Percentiles rank a stretch among this genome's conserved stretches.
Conservation (phyloP, 2,113 vertebrate genomes). For the Carollia perspicillata region DNA sequence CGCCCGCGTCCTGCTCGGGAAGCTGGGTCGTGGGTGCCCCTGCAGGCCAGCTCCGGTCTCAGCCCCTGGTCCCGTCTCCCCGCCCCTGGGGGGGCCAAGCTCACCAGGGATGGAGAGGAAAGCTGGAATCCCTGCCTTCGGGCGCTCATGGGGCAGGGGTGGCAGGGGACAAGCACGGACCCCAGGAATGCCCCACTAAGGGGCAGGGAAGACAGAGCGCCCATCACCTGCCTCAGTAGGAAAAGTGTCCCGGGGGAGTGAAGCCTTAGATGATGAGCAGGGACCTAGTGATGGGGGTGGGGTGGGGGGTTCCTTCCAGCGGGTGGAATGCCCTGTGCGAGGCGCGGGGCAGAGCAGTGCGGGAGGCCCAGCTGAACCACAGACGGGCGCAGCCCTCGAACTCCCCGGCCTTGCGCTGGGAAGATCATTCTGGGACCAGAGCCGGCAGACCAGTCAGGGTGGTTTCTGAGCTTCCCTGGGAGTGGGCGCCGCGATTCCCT, state of each 20-base stretch:
- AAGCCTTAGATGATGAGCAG: not conserved
- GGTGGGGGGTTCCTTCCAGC: too few relatives aligned
- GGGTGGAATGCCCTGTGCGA: rapidly evolving
- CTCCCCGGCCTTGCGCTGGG: not conserved
- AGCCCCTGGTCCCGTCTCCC: not conserved
- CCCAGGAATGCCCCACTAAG: not conserved
- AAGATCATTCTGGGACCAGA: too few relatives aligned
- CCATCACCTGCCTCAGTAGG: rapidly evolving
- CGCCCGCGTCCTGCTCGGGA: rapidly evolving
- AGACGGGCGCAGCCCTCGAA: too few relatives aligned
- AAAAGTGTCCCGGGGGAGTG: not conserved
- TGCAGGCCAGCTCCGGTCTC: not conserved
- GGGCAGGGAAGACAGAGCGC: not conserved
- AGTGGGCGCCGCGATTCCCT: rapidly evolving
- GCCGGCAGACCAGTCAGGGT: not conserved
- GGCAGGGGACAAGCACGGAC: not conserved
- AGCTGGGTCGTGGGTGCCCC: rapidly evolving
- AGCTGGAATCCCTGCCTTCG: not conserved
- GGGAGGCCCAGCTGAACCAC: too few relatives aligned
- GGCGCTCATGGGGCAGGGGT: not conserved
- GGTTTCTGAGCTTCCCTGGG: rapidly evolving
- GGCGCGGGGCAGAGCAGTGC: rapidly evolving
- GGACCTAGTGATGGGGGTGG: not conserved
- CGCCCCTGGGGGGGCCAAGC: not conserved
- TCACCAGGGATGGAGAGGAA: not conserved